Evolutionary conservation across 2,797 vertebrate species (phyloP), one percentile per base, ranked within the genome.

Genomic region (Trachurus trachurus): DNA sequence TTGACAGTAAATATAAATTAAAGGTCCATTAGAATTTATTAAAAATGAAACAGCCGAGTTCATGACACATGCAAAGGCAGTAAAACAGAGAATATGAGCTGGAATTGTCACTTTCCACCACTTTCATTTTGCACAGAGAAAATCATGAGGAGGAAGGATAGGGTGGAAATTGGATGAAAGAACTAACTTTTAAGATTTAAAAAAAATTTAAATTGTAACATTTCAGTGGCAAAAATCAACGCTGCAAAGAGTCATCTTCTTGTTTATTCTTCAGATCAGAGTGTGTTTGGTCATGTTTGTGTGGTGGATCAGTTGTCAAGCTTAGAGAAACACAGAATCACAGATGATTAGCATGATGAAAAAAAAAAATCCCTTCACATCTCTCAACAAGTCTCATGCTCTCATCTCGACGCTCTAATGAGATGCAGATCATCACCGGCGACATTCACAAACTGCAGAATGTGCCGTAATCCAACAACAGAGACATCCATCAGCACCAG

Each of bases 341-440:
- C 53, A 82, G 58, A 82, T 74, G 78, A 87, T 84, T 81, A 81
- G 63, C 65, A 42, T 50, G 69, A 82, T 69, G 70, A 80, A 78
- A 87, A 85, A 81, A 81, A 26, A 81, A 86, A 86, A 71, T 58
- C 77, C 44, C 60, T 54, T 68, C 57, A 75, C 65, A 57, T 80
- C 67, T 19, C 70, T 74, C 52, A 86, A 87, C 80, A 69, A 83
- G 74, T 87, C 81, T 68, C 59, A 54, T 53, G 19, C 73, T 65
- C 78, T 81, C 73, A 9, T 90, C 71, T 66, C 68, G 9, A 22
- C 1, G 22, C 72, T 81, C 52, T 86, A 83, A 92, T 85, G 80
- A 90, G 79, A 89, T 89, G 83, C 83, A 78, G 75, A 86, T 88
- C 76, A 65, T 78, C 22, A 42, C 19, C 1, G 53, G 70, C 45